Base-by-base conservation (phyloP, 1,140 invertebrate species). In the Aplysia californica region DNA sequence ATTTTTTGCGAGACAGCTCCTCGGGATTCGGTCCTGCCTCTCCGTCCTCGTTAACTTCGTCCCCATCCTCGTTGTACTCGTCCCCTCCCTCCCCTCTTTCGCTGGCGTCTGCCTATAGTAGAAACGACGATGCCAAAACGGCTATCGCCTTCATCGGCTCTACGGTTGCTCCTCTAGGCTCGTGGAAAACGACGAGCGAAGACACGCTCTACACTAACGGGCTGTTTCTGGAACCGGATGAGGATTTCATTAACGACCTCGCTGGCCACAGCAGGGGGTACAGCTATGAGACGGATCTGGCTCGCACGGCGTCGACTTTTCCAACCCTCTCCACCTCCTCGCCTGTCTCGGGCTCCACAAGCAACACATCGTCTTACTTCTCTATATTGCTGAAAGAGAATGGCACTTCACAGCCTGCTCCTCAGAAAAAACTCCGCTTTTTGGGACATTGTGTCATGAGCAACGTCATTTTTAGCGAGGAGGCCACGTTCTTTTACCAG, bases 401-500 rank as follows among this genome's bases (percentile, higher is more conserved):
- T 18, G 35, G 18, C 64, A 36, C 64, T 18, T 33, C 26, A 4
- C 10, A 10, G 64, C 5, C 15, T 33, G 23, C 6, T 10, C 5
- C 15, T 33, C 23, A 18, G 6, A 29, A 15, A 26, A 15, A 5
- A 33, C 10, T 18, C 15, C 23, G 15, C 15, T 18, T 15, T 3
- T 18, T 10, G 15, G 78, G 82, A 3, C 29, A 56, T 20, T 85
- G 83, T 74, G 33, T 44, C 3, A 68, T 61, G 2, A 79, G 78
- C 39, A 39, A 41, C 0, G 50, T 82, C 23, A 80, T 84, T 44
- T 35, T 83, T 5, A 79, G 79, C 38, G 44, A 78, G 1, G 61
- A 41, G 0, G 81, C 85, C 39, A 75, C 79, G 33, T 31, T 72
- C 18, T 71, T 81, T 0, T 87, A 83, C 65, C 85, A 84, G 72